These are phyloP conservation scores for Mechanitis mazaeus DNA, from an alignment of 2,888 invertebrate species.

Conservation along the genomic window DNA sequence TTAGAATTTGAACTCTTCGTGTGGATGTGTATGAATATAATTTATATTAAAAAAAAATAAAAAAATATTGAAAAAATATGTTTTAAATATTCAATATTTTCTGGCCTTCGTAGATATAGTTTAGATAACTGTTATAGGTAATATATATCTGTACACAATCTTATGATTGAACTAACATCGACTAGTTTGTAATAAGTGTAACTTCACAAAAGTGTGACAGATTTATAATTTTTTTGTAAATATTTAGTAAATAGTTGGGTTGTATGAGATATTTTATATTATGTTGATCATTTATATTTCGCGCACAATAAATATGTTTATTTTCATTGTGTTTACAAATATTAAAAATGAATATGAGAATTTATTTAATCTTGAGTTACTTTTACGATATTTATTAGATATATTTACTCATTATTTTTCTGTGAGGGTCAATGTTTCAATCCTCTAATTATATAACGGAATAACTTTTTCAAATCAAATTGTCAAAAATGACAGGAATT, in stretches of 20 bases:
- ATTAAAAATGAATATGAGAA: background rate
- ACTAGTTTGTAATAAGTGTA: slow-evolving; percentile 29
- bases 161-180: slow-evolving; percentile 55
- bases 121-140: background rate
- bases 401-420: too few species aligned
- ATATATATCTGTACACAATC: slow-evolving; percentile 31
- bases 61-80: slow-evolving; percentile 5
- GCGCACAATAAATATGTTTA: slow-evolving; percentile 2
- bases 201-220: background rate
- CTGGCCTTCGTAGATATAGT: slow-evolving; percentile 7
- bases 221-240: slow-evolving; percentile 14
- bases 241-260: background rate
- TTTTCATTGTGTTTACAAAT: slow-evolving; percentile 1
- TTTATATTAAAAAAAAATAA: background rate
- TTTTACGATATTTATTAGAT: background rate
- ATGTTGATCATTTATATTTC: background rate
- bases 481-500: too few species aligned
- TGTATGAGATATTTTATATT: background rate
- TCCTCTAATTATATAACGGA: too few species aligned
- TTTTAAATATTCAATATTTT: slow-evolving; percentile 1
- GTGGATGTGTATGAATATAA: slow-evolving; percentile 18
- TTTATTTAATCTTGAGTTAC: too few species aligned
- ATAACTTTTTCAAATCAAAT: too few species aligned
- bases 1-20: slow-evolving; percentile 25
- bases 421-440: too few species aligned